These are phyloP conservation scores for Coluber constrictor DNA, from an alignment of 2,797 vertebrate genomes.

Conservation along the genomic window DNA sequence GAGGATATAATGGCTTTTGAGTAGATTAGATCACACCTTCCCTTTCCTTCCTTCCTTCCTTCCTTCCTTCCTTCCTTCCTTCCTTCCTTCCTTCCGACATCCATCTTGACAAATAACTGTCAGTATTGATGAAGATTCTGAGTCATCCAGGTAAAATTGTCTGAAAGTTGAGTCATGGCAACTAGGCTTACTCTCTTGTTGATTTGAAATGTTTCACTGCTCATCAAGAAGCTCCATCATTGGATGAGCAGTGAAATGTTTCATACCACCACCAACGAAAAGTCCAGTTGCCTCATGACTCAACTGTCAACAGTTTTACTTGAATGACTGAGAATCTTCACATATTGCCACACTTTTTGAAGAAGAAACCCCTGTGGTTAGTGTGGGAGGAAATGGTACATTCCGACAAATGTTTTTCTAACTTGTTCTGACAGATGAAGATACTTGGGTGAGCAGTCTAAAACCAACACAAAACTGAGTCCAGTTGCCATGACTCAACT, in stretches of 20 bases:
- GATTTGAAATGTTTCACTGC: not conserved
- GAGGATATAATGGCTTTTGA: not conserved
- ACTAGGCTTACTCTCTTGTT: not conserved
- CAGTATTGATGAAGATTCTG: not conserved
- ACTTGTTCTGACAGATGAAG: not conserved
- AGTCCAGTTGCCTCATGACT: not conserved
- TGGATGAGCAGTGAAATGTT: not conserved
- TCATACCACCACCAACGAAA: not conserved
- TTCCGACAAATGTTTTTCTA: not conserved
- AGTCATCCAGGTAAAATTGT: not conserved
- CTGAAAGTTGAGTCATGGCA: not conserved
- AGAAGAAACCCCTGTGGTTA: not conserved
- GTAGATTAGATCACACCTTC: not conserved
- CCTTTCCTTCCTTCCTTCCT: too few relatives aligned
- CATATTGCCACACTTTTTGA: not conserved
- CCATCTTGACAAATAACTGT: not conserved
- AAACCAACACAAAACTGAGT: not conserved
- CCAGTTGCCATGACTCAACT: not conserved
- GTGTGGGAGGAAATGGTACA: not conserved
- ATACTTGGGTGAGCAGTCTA: not conserved
- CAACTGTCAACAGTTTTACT: not conserved
- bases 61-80: too few relatives aligned
- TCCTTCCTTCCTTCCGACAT: not conserved
- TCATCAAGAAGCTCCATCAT: not conserved
- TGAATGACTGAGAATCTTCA: too few relatives aligned